A percentile compares a stretch with the other conserved stretches of the same genome.
phyloP scores from a whole-genome alignment of 2,113 vertebrate genomes.

The Bubo bubo region DNA sequence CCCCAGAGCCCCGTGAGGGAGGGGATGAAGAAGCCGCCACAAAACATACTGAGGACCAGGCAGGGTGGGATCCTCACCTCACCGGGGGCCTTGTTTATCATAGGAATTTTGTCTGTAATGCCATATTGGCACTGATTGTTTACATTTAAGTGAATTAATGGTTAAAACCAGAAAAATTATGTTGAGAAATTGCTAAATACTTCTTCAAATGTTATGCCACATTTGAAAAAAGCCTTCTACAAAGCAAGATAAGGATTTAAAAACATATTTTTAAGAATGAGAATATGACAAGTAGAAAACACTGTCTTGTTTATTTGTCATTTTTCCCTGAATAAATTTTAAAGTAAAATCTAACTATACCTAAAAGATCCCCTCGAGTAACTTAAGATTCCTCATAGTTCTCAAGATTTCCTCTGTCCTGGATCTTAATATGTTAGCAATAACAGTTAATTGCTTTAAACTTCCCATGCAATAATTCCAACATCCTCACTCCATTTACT shows the following conservation, averaged over 20 bases:
- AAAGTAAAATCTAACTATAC: background rate
- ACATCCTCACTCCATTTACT: background rate
- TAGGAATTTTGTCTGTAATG: background rate
- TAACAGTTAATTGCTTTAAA: background rate
- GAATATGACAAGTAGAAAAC: background rate
- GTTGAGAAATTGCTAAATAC: background rate
- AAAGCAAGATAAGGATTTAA: background rate
- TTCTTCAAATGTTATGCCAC: background rate
- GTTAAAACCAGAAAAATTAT: background rate
- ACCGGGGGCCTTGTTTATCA: background rate
- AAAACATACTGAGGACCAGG: fast-evolving
- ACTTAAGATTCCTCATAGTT: background rate
- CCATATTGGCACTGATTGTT: too few relatives aligned
- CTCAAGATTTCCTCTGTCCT: background rate
- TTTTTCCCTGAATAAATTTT: background rate
- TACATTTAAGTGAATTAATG: background rate
- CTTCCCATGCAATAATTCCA: background rate
- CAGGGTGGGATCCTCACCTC: too few relatives aligned
- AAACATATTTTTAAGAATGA: background rate
- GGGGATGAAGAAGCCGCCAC: fast-evolving
- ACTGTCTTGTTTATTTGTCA: background rate
- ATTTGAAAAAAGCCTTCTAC: background rate
- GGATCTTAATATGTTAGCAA: fast-evolving
- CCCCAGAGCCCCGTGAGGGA: background rate
- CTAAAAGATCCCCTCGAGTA: background rate